phyloP scores from a whole-genome alignment of 2,888 invertebrate species.

The Tholera decimalis region DNA sequence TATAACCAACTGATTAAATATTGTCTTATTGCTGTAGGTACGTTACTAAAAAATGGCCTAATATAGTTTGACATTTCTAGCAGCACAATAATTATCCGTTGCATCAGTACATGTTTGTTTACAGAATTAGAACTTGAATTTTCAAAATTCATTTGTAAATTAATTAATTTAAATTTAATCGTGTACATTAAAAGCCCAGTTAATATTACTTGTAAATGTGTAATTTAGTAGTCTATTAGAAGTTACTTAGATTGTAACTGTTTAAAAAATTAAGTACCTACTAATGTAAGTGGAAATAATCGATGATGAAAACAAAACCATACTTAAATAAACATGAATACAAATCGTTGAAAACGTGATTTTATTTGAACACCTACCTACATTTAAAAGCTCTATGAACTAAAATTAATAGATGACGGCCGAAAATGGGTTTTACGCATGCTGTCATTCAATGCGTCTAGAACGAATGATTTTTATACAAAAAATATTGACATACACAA shows the following conservation, averaged over 20 bases:
- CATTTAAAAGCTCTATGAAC: neutral
- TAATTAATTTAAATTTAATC: slow-evolving; percentile 33
- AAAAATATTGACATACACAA: too few relatives aligned
- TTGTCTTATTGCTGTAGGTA: slow-evolving; percentile 22
- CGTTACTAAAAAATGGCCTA: slow-evolving; percentile 59
- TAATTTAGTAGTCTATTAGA: slow-evolving; percentile 89
- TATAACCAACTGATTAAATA: slow-evolving; percentile 36
- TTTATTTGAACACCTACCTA: slow-evolving; percentile 30
- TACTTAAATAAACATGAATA: slow-evolving; percentile 86
- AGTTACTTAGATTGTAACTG: slow-evolving; percentile 89
- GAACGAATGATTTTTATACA: too few relatives aligned
- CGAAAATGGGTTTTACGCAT: neutral
- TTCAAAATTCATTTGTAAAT: slow-evolving; percentile 56
- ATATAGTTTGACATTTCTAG: slow-evolving; percentile 50
- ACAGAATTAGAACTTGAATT: slow-evolving; percentile 15
- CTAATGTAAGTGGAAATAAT: slow-evolving; percentile 66
- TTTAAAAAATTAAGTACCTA: slow-evolving; percentile 78
- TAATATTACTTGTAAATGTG: slow-evolving; percentile 86
- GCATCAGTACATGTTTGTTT: slow-evolving; percentile 22
- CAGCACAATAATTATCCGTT: slow-evolving; percentile 30
- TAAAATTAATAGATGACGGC: neutral
- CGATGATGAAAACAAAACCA: slow-evolving; percentile 81
- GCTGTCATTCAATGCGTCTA: neutral
- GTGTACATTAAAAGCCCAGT: slow-evolving; percentile 80
- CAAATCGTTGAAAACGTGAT: slow-evolving; percentile 76